These are phyloP conservation scores for Epistrophella euchroma DNA, from an alignment of 2,888 invertebrate species.

Conservation along the genomic window DNA sequence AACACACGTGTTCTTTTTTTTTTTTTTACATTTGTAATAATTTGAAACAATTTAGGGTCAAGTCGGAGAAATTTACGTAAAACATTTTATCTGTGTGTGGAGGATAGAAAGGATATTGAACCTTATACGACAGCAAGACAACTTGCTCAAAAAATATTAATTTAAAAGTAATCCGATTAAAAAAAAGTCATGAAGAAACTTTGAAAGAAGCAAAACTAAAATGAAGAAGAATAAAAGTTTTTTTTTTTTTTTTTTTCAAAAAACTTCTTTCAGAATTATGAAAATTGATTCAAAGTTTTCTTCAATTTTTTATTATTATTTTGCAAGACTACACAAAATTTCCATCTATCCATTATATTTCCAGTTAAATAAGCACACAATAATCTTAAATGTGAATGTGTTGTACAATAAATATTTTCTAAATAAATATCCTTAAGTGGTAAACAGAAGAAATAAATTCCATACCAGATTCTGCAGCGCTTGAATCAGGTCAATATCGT, in stretches of 20 bases:
- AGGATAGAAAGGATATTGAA: background rate
- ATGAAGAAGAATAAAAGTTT: background rate
- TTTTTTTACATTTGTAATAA: background rate
- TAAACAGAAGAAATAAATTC: conserved; percentile 30
- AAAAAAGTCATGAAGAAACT: background rate
- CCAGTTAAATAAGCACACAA: conserved; percentile 20
- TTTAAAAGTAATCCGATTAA: background rate
- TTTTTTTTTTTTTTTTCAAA: background rate
- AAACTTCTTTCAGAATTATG: background rate
- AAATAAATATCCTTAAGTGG: conserved; percentile 28
- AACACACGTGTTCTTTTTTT: conserved; percentile 24
- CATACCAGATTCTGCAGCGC: background rate
- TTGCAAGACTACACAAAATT: background rate
- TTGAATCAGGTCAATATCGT: conserved; percentile 20
- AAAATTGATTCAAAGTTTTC: conserved; percentile 26
- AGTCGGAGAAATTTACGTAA: background rate
- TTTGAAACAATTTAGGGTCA: background rate
- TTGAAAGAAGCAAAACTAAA: background rate
- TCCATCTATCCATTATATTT: background rate
- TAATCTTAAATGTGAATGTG: conserved; percentile 1
- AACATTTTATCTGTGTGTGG: background rate
- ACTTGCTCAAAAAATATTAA: background rate
- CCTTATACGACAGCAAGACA: too few relatives aligned
- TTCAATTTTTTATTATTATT: background rate
- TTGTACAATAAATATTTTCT: conserved; percentile 21